phyloP scores from a whole-genome alignment of 2,797 vertebrate genomes.

The Mormyrops boulengeri region DNA sequence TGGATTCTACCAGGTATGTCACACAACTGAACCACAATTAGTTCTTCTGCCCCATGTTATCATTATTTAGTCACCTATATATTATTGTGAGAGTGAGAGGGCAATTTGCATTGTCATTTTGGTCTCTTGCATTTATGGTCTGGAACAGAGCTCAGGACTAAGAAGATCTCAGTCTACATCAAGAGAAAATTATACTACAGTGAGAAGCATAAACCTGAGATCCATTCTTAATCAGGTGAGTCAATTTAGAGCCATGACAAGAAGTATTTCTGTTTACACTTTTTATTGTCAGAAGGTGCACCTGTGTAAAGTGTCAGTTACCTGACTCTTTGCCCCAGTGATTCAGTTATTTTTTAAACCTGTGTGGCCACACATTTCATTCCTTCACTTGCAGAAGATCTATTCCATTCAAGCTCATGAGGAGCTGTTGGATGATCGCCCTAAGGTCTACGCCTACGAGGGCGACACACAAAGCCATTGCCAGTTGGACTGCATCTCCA shows the following conservation, averaged over 20 bases:
- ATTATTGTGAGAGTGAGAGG: neutral
- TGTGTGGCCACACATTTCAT: neutral
- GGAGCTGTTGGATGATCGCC: slow-evolving; percentile 42
- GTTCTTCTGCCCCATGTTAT: neutral
- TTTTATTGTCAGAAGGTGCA: neutral
- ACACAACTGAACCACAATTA: neutral
- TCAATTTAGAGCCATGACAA: neutral
- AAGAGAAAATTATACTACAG: neutral
- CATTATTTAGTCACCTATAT: neutral
- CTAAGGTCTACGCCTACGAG: slow-evolving; percentile 46
- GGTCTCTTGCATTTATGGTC: neutral
- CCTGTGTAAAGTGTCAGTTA: neutral
- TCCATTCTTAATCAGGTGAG: slow-evolving; percentile 30
- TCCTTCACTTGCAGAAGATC: slow-evolving; percentile 33
- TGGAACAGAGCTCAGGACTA: neutral
- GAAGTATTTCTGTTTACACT: neutral
- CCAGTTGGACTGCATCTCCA: slow-evolving; percentile 46
- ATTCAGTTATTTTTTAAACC: neutral
- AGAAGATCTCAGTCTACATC: neutral
- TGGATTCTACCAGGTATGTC: slow-evolving; percentile 8
- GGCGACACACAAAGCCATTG: slow-evolving; percentile 11
- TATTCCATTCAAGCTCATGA: slow-evolving; percentile 12
- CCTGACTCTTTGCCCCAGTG: neutral
- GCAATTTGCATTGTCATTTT: neutral
- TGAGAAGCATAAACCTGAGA: neutral